Evolutionary conservation across 2,797 vertebrate genomes (phyloP).

Genomic region (Lycodopsis pacificus): DNA sequence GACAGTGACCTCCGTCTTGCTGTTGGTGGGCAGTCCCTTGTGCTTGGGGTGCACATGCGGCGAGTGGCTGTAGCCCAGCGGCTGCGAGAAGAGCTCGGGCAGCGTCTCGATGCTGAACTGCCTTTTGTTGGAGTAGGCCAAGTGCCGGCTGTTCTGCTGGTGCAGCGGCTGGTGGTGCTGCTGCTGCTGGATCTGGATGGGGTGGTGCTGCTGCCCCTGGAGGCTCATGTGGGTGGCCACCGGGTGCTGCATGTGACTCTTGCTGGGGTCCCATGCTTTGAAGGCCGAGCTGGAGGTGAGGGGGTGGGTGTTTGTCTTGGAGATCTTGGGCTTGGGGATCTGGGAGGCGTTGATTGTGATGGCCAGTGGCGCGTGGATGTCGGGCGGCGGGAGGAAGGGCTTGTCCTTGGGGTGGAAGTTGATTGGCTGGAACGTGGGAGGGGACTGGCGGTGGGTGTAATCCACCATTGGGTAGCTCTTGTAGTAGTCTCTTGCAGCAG

Average conservation of each 20-base stretch:
- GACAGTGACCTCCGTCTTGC: constrained; percentile 97
- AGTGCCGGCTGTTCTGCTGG: constrained; percentile 83
- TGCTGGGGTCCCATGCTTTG: constrained; percentile 84
- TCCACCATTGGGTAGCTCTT: constrained; percentile 88
- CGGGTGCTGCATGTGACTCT: constrained; percentile 80
- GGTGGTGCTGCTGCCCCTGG: constrained; percentile 69
- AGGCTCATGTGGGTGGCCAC: constrained; percentile 75
- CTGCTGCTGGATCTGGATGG: constrained; percentile 64
- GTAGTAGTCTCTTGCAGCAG: constrained; percentile 88
- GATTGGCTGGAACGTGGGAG: constrained; percentile 86
- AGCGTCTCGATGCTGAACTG: constrained; percentile 93
- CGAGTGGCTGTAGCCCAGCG: constrained; percentile 82
- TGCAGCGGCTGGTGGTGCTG: constrained; percentile 69
- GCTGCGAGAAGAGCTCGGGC: constrained; percentile 87
- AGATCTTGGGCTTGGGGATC: constrained; percentile 87
- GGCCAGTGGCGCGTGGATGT: constrained; percentile 85
- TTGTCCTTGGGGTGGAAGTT: constrained; percentile 86
- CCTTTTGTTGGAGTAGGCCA: constrained; percentile 84
- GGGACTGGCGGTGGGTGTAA: constrained; percentile 79
- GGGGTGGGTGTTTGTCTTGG: constrained; percentile 86
- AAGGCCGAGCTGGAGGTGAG: constrained; percentile 83
- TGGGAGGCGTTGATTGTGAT: constrained; percentile 85
- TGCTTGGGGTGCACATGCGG: constrained; percentile 86
- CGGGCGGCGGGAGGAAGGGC: constrained; percentile 84
- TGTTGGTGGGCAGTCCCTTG: constrained; percentile 93